Percentiles rank a stretch among this genome's conserved stretches.
phyloP scores from a whole-genome alignment of 2,113 vertebrate genomes.

The Megaptera novaeangliae region DNA sequence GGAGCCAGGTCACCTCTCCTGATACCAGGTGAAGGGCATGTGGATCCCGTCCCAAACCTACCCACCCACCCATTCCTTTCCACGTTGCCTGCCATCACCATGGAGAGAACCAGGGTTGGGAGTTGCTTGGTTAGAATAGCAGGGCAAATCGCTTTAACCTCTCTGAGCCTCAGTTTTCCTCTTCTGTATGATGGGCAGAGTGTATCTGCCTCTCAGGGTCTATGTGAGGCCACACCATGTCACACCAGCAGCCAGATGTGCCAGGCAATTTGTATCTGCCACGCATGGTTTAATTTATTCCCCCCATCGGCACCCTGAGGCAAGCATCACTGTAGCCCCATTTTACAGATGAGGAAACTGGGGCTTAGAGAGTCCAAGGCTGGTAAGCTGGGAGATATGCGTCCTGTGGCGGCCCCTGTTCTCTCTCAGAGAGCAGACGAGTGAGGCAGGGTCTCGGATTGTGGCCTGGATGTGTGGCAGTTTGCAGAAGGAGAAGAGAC shows the following conservation, averaged over 20 bases:
- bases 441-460: rapidly evolving
- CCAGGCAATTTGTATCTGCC: rapidly evolving
- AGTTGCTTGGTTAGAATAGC: not conserved
- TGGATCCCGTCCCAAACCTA: not conserved
- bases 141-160: not conserved
- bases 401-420: rapidly evolving
- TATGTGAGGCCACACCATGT: rapidly evolving
- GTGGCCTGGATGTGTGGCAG: rapidly evolving
- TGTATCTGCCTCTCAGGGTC: not conserved
- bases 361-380: not conserved
- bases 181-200: not conserved
- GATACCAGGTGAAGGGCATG: not conserved
- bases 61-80: too few relatives aligned
- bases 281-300: rapidly evolving
- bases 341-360: not conserved
- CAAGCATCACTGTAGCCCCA: not conserved
- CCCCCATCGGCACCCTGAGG: not conserved
- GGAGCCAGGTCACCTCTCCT: not conserved
- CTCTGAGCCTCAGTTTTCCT: not conserved
- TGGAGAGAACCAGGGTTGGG: not conserved
- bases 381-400: not conserved
- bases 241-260: not conserved
- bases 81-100: rapidly evolving
- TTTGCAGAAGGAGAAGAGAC: not conserved
- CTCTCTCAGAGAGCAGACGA: not conserved